Base-by-base conservation (phyloP, 2,113 vertebrate species). In the Chamaetylas fuelleborni region DNA sequence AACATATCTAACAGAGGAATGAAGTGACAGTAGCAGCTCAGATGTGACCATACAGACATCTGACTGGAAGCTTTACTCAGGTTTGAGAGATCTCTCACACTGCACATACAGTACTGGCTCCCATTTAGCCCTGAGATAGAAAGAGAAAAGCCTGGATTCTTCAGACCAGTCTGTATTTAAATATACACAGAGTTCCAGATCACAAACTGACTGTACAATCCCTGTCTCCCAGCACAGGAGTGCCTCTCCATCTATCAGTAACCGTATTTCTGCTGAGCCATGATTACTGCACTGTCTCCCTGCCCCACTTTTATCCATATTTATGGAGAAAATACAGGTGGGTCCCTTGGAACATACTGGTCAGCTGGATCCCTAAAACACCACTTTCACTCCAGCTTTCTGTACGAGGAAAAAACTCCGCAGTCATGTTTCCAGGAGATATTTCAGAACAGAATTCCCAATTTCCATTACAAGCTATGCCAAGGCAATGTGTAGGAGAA, bases 141-240 rank as follows among this genome's bases (percentile, higher is more conserved):
- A 53, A 29, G 42, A 10, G 17, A 42, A 74, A 36, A 73, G 28
- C 11, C 23, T 16, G 60, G 47, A 22, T 45, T 64, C 57, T 31
- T 42, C 61, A 70, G 15, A 24, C 19, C 33, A 24, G 16, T 12
- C 25, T n/a, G 2, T 51, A 38, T 34, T 45, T 51, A 47, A 78
- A 57, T 31, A 29, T 16, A 18, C 1, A 11, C 1, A 11, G 34
- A 72, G 12, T 38, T 70, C 54, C 22, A 25, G 38, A 12, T 54
- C 11, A 8, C 3, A 8, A 31, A 5, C 2, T 22, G 45, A 11
- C 12, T 12, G 4, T 9, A 51, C 9, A 12, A 3, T 3, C 50
- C 7, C 45, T 25, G 48, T 25, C 43, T 24, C 25, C 34, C 58
- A 14, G 53, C 7, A 45, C 15, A 3, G 38, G 25, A 28, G 20